A percentile compares a stretch with the other conserved stretches of the same genome.
phyloP scores from a whole-genome alignment of 2,797 vertebrate genomes.

The Nasua narica region DNA sequence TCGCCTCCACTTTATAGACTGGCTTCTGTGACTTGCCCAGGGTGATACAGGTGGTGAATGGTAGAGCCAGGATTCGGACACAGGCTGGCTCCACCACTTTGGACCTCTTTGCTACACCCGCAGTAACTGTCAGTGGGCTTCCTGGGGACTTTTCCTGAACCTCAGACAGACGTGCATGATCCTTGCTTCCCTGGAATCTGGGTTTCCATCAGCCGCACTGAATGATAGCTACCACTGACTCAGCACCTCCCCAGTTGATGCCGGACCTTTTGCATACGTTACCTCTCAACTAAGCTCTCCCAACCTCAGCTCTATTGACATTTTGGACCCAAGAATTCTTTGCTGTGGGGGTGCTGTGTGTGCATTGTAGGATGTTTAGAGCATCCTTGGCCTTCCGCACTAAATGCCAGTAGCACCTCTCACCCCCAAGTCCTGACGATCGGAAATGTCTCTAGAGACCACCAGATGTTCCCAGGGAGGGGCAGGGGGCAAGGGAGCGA shows the following conservation, averaged over 20 bases:
- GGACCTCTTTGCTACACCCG: neutral
- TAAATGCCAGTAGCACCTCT: neutral
- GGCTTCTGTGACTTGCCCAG: neutral
- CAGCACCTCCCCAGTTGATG: neutral
- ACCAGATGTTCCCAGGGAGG: neutral
- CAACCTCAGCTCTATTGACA: neutral
- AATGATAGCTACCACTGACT: neutral
- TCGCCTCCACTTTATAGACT: neutral
- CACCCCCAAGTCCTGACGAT: neutral
- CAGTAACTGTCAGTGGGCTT: neutral
- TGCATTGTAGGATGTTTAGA: neutral
- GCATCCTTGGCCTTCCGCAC: neutral
- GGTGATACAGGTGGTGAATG: neutral
- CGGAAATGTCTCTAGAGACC: neutral
- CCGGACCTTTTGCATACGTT: neutral
- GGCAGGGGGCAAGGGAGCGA: accelerated
- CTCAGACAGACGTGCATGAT: neutral
- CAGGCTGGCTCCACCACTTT: neutral
- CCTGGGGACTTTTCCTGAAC: neutral
- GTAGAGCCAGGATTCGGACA: neutral
- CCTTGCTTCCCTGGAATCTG: neutral
- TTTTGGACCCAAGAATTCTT: neutral
- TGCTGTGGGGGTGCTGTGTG: neutral
- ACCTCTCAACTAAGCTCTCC: neutral
- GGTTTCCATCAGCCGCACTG: neutral